Evolutionary conservation across 2,888 invertebrate species (phyloP), one percentile per base, ranked within the genome.

Genomic region (Frankliniella fusca): DNA sequence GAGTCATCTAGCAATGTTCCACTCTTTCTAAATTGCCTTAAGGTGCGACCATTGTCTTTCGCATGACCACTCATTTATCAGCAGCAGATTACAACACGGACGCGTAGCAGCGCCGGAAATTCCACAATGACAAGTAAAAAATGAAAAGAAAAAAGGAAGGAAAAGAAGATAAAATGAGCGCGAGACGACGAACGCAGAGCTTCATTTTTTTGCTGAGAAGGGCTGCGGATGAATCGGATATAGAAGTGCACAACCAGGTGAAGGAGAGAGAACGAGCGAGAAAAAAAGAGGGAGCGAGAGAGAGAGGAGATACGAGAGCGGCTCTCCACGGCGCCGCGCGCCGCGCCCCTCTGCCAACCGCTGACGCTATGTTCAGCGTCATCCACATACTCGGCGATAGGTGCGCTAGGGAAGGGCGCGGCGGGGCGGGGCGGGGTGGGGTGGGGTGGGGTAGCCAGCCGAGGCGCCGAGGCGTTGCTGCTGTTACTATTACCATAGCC

Each of bases 41-140:
- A 38, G 38, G 38, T 38, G 38, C 38, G 38, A 18, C 70, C 70
- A 27, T 27, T 76, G 70, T 76, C 23, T 27, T 11, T 11, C 27
- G 23, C 70, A 76, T 23, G 70, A 76, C 70, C 70, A 76, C 70
- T 76, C 70, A 76, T 76, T 76, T 76, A 76, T 27, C 12, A 27
- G 70, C 12, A 27, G 70, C 12, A 76, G 70, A 76, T 76, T 76
- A 76, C 23, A 76, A 76, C 70, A 27, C 70, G 70, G 70, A 23
- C 27, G 70, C 11, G 65, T 7, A 18, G 65, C 38, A 38, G 38
- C 38, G 38, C 38, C 38, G 38, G 38, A 38, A 38, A 38, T 38
- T 38, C 38, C 38, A 38, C 3, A 38, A 38, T 38, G 38, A 38
- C 38, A 38, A 38, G 38, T 38, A 38, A 2, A 5, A 3, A 38